These are phyloP conservation scores for Meteorus cinctellus DNA, from an alignment of 2,888 invertebrate genomes.

Conservation along the genomic window DNA sequence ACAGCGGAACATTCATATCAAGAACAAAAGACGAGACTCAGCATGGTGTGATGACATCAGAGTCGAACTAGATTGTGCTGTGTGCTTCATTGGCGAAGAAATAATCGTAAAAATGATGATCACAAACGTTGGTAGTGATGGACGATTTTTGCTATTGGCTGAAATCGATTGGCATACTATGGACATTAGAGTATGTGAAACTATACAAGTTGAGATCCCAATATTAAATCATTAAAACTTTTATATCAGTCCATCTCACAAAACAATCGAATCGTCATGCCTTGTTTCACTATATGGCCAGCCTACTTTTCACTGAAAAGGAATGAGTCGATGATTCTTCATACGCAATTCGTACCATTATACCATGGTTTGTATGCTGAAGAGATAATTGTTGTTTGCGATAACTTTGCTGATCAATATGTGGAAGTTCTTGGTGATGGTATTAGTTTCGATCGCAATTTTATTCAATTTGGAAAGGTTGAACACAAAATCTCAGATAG, in stretches of 20 bases:
- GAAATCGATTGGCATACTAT: conserved; percentile 72
- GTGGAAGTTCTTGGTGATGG: conserved; percentile 74
- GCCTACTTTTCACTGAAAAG: conserved; percentile 69
- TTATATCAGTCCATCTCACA: conserved; percentile 60
- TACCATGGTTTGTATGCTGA: conserved; percentile 70
- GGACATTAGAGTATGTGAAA: conserved; percentile 66
- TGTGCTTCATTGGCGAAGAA: conserved; percentile 70
- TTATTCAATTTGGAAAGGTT: conserved; percentile 54
- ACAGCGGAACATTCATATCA: too few species aligned
- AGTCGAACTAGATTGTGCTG: conserved; percentile 69
- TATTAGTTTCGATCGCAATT: conserved; percentile 64
- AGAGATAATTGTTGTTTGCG: conserved; percentile 71
- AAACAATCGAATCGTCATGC: conserved; percentile 62
- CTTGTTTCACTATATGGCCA: conserved; percentile 71
- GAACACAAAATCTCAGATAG: conserved; percentile 23
- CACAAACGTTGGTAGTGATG: conserved; percentile 69
- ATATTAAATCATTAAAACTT: conserved; percentile 11
- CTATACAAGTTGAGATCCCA: not conserved
- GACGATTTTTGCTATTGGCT: conserved; percentile 72
- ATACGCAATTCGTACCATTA: conserved; percentile 69
- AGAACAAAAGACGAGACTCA: too few species aligned
- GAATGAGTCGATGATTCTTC: conserved; percentile 68
- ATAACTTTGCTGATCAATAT: conserved; percentile 70
- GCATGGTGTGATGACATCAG: not conserved
- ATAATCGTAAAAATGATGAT: conserved; percentile 62